Conservation (phyloP, 2,797 vertebrate species). For the Nasua narica region DNA sequence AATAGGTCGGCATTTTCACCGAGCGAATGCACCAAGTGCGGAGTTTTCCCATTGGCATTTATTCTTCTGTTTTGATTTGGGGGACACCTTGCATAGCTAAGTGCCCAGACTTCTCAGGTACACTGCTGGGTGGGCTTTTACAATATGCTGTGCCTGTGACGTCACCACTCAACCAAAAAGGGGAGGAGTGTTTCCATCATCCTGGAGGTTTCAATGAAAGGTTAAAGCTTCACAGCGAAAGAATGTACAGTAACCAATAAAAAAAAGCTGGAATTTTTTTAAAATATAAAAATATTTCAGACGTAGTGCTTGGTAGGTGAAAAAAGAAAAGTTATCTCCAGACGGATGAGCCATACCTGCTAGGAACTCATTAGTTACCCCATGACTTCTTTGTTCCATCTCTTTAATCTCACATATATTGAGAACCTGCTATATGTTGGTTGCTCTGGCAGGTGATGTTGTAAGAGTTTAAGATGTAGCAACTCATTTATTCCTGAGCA, state of each 20-base stretch:
- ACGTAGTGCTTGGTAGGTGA: not conserved
- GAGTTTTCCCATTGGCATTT: not conserved
- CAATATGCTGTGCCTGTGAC: fast-evolving
- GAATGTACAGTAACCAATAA: not conserved
- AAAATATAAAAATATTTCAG: not conserved
- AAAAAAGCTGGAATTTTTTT: not conserved
- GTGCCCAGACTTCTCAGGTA: not conserved
- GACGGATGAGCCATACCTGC: not conserved
- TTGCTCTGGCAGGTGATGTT: not conserved
- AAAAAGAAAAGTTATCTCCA: not conserved
- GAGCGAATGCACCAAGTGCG: not conserved
- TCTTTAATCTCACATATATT: not conserved
- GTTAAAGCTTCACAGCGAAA: not conserved
- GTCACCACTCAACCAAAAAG: no score
- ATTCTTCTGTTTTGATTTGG: not conserved
- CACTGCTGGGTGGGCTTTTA: no score
- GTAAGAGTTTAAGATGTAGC: not conserved
- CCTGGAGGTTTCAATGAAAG: not conserved
- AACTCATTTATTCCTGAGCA: not conserved
- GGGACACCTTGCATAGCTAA: not conserved
- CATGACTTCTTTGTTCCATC: not conserved
- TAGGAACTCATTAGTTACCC: not conserved
- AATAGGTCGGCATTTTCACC: not conserved
- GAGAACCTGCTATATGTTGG: not conserved
- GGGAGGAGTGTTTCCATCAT: not conserved